Evolutionary conservation across 2,888 invertebrate genomes (phyloP).

Genomic region (Drosophila borborema): DNA sequence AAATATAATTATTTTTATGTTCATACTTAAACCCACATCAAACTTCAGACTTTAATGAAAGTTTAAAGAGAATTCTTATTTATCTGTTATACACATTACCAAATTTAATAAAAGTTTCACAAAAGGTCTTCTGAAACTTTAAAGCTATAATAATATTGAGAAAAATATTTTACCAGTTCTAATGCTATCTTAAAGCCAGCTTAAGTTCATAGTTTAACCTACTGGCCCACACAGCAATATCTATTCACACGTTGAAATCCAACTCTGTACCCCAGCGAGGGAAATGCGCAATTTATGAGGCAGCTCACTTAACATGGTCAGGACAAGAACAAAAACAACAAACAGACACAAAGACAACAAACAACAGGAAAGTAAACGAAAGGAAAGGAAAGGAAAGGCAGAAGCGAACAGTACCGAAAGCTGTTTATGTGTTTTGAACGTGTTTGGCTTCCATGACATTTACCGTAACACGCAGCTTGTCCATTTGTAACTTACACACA

Average conservation of each 20-base stretch:
- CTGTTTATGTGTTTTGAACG: slow-evolving; percentile 74
- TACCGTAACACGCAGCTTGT: slow-evolving; percentile 58
- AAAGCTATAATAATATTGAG: neutral
- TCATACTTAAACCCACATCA: neutral
- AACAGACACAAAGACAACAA: slow-evolving; percentile 2
- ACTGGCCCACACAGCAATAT: slow-evolving; percentile 22
- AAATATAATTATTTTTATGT: neutral
- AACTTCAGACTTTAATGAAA: no score
- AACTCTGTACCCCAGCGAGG: slow-evolving; percentile 21
- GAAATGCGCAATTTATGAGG: slow-evolving; percentile 68
- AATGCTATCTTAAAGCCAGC: slow-evolving; percentile 10
- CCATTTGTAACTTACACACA: slow-evolving; percentile 56
- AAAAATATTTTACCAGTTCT: neutral
- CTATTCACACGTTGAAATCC: slow-evolving; percentile 26
- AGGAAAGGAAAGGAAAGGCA: slow-evolving; percentile 2
- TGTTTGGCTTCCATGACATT: slow-evolving; percentile 58
- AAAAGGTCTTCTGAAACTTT: neutral
- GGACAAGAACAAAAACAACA: slow-evolving; percentile 9
- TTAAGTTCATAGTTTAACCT: slow-evolving; percentile 35
- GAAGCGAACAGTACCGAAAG: slow-evolving; percentile 53
- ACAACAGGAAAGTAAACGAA: slow-evolving; percentile 1
- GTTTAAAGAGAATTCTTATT: neutral
- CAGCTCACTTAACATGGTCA: slow-evolving; percentile 57
- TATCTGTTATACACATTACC: neutral
- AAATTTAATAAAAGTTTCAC: neutral